Base-by-base conservation (phyloP, 1,140 invertebrate genomes). In the Coelopa frigida region DNA sequence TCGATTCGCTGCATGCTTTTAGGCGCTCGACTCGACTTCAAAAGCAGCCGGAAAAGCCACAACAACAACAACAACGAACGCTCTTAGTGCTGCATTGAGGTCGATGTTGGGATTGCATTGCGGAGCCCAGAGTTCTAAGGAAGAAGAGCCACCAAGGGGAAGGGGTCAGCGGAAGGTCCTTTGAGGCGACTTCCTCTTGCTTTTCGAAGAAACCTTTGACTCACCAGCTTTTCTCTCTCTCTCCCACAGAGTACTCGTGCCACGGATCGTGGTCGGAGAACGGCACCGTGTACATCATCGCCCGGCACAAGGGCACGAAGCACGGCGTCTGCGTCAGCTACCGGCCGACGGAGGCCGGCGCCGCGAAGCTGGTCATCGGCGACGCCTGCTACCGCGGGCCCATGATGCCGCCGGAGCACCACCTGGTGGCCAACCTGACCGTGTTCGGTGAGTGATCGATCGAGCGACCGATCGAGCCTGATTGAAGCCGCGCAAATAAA, bases 181-280 rank as follows among this genome's bases (percentile, higher is more conserved):
- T n/a, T n/a, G n/a, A n/a, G n/a, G n/a, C n/a, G n/a, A n/a, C n/a
- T n/a, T n/a, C n/a, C n/a, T n/a, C n/a, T n/a, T n/a, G n/a, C n/a
- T n/a, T n/a, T n/a, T n/a, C n/a, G n/a, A n/a, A n/a, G n/a, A n/a
- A n/a, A n/a, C n/a, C n/a, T n/a, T n/a, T n/a, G n/a, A n/a, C n/a
- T n/a, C n/a, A n/a, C n/a, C n/a, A n/a, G n/a, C n/a, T n/a, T n/a
- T 27, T 46, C 48, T 40, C 43, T 27, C 35, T 46, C 38, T 4
- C 11, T 20, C 52, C 70, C 73, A 6, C 72, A 89, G 88, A 83
- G 53, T 92, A 90, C 70, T 85, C 84, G 2, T 91, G 88, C 71
- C 85, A 89, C 61, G 88, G 87, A 49, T 78, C 79, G 50, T 90
- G 87, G 86, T 73, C 75, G 32, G 82, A 84, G 56, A 81, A 79